These are phyloP conservation scores for Anguilla japonica DNA, from an alignment of 2,113 vertebrate genomes.

Conservation along the genomic window DNA sequence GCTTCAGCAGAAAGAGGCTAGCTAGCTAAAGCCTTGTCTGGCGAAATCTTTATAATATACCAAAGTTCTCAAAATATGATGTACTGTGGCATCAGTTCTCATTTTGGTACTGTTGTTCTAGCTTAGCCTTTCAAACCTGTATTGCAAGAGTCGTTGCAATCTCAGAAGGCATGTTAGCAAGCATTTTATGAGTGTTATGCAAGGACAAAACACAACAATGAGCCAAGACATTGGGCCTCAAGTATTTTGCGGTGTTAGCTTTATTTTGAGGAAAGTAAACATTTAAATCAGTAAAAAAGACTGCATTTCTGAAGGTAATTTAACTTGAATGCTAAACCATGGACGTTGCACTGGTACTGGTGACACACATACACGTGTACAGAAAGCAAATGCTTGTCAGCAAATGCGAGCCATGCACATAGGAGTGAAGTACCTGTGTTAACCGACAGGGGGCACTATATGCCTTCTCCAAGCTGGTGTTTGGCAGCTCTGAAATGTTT, in stretches of 20 bases:
- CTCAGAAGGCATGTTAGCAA: conserved; percentile 48
- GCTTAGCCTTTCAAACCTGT: conserved; percentile 43
- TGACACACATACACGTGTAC: not conserved
- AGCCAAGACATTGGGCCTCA: conserved; percentile 58
- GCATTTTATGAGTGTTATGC: conserved; percentile 56
- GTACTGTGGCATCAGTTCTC: conserved; percentile 22
- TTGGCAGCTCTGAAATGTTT: conserved; percentile 12
- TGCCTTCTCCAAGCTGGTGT: not conserved
- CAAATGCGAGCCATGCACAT: not conserved
- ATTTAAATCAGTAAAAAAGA: conserved; percentile 60
- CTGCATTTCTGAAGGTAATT: conserved; percentile 41
- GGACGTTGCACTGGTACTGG: conserved; percentile 18
- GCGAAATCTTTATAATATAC: not conserved
- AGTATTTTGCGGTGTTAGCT: conserved; percentile 63
- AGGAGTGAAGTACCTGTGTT: not conserved
- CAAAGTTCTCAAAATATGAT: conserved; percentile 8
- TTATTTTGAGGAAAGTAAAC: conserved; percentile 71
- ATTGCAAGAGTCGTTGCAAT: conserved; percentile 47
- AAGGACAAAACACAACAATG: conserved; percentile 50
- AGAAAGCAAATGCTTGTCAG: not conserved
- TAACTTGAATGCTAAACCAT: conserved; percentile 18
- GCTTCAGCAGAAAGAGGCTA: not conserved
- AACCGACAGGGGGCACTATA: not conserved
- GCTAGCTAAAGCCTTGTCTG: not conserved
- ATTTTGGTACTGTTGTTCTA: conserved; percentile 19